Evolutionary conservation across 2,113 vertebrate genomes (phyloP), one percentile per base, ranked within the genome.

Genomic region (Epinephelus fuscoguttatus): DNA sequence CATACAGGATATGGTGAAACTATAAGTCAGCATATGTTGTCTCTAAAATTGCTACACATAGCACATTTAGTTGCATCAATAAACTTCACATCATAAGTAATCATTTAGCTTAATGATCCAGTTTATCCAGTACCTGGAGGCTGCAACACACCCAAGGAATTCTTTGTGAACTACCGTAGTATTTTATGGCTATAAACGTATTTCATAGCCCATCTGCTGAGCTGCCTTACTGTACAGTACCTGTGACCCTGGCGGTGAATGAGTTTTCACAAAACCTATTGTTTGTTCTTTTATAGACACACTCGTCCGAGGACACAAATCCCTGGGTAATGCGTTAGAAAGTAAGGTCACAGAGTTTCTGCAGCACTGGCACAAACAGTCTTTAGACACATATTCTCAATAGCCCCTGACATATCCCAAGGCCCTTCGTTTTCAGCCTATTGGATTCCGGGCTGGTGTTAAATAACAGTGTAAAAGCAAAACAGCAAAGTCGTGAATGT

Each of bases 351-450:
- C 50, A 42, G 66, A 64, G 71, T 88, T 94, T 93, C 52, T 91
- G 91, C 91, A 88, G 75, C 8, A 52, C 80, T 55, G 72, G 86
- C 88, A 90, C 86, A 91, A 91, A 84, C 59, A 71, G 62, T 72
- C 55, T 80, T 79, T 42, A 84, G 64, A 87, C 70, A 75, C 64
- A 69, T 3, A 61, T 52, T 81, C 80, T 72, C 66, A 67, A 59
- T 53, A 70, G 75, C 63, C 87, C 77, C 76, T 78, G 82, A 88
- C 88, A 80, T 85, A 55, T 75, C 89, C 85, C 30, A 12, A 60
- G 84, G 88, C 87, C 66, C 23, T 69, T 84, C 8, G 81, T 85
- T 74, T 84, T n/a, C 77, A 82, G 40, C 56, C 37, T 42, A 71
- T 71, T 75, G 37, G 59, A 74, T 59, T 59, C 4, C 14, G 78